Evolutionary conservation across 1,140 invertebrate species (phyloP).

Genomic region (Hestina assimilis): DNA sequence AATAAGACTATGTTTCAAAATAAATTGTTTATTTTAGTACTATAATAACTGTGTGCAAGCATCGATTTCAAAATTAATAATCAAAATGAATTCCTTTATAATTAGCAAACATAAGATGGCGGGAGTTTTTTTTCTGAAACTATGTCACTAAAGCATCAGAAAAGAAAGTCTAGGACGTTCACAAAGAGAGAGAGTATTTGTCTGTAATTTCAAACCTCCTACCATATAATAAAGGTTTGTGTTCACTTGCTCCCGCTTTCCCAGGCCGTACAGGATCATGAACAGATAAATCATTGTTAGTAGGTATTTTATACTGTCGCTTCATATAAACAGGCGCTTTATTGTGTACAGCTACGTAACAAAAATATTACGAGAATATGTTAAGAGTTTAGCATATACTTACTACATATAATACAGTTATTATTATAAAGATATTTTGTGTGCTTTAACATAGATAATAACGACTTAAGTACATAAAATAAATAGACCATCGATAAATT

Average conservation of each 20-base stretch:
- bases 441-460: too few relatives aligned
- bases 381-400: too few relatives aligned
- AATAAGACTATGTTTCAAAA: not conserved
- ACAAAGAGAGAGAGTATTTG: slow-evolving; percentile 39
- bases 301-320: slow-evolving; percentile 5
- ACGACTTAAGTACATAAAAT: too few relatives aligned
- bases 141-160: slow-evolving; percentile 24
- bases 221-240: slow-evolving; percentile 68
- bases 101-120: slow-evolving; percentile 20
- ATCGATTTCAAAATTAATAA: not conserved
- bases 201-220: slow-evolving; percentile 62
- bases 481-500: too few relatives aligned
- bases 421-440: too few relatives aligned
- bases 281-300: slow-evolving; percentile 51
- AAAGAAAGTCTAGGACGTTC: slow-evolving; percentile 33
- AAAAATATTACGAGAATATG: too few relatives aligned
- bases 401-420: too few relatives aligned
- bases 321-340: not conserved
- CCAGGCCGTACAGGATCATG: slow-evolving; percentile 57
- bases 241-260: slow-evolving; percentile 70
- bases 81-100: slow-evolving; percentile 19
- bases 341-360: not conserved
- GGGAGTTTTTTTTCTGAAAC: slow-evolving; percentile 13
- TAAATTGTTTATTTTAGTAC: too few relatives aligned
- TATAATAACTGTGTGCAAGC: too few relatives aligned